Evolutionary conservation across 2,797 vertebrate species (phyloP), one percentile per base, ranked within the genome.

Genomic region (Taenioides sp.): DNA sequence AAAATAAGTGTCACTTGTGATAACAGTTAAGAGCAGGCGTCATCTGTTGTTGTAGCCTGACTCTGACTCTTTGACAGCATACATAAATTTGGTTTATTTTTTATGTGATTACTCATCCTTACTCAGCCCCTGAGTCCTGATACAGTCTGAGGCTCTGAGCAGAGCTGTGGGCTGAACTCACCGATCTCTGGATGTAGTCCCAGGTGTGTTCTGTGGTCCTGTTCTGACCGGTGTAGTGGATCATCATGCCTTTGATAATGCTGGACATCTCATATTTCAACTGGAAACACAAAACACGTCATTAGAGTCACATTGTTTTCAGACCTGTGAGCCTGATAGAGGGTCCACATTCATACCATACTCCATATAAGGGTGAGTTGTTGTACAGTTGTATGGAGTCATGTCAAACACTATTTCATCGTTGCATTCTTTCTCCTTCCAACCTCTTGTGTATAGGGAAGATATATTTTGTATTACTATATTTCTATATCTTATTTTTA

Each of bases 151-250:
- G 68, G 34, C 22, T 14, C 18, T 11, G 52, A 60, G 65, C 2
- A 47, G 57, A 65, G 9, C 34, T 16, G 4, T 40, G 43, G 31
- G 14, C 47, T 71, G 4, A 0, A 85, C 95, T 93, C 76, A 98
- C 97, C 84, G 92, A 94, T 1, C 9, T 89, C 91, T 99, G 97
- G 75, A 99, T 92, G 23, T 96, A 97, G 92, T 99, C 97, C 96
- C 96, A 98, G 0, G 94, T 92, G 7, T 90, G 90, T 73, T 95
- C 94, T 9, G 95, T 81, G 72, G 88, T 94, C 72, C 73, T 93
- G 79, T 94, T 91, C 52, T 89, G 43, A 0, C 37, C 80, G 0
- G 91, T 94, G 65, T 99, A 98, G 68, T 88, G 80, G 77, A 76
- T 20, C 22, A 98, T 93, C 79, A 97, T 87, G 0, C 14, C 17